Percentiles rank a stretch among this genome's conserved stretches.
These are phyloP conservation scores for Yasuhikotakia modesta DNA, from an alignment of 2,797 vertebrate species.

Conservation along the genomic window DNA sequence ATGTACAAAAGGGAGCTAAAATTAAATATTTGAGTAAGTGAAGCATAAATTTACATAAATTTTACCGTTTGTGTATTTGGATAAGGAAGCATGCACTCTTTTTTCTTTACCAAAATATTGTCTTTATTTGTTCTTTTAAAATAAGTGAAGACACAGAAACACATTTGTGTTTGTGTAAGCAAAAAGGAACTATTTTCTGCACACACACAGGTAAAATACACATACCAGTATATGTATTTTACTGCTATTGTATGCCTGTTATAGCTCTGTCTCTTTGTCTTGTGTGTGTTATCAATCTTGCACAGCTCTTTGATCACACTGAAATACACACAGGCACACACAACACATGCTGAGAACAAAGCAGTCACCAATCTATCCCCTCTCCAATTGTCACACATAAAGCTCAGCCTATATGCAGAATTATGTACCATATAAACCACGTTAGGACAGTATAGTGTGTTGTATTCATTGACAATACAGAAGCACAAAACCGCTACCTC, in stretches of 20 bases:
- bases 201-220: conserved; percentile 35
- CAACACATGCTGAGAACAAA: conserved; percentile 15
- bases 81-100: background rate
- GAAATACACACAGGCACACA: conserved; percentile 49
- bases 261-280: conserved; percentile 22
- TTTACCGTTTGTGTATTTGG: background rate
- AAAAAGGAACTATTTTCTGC: conserved; percentile 12
- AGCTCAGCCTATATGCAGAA: background rate
- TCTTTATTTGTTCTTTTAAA: no score
- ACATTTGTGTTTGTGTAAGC: no score
- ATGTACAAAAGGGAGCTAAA: background rate
- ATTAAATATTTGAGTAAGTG: background rate
- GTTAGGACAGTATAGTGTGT: background rate
- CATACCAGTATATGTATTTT: conserved; percentile 12
- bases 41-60: background rate
- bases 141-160: no score
- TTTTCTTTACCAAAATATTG: background rate
- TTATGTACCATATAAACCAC: background rate
- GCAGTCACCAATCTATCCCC: background rate
- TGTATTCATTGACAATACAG: background rate
- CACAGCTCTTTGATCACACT: conserved; percentile 54
- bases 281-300: conserved; percentile 56
- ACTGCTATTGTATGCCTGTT: conserved; percentile 23
- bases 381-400: conserved; percentile 7
- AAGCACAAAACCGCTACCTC: background rate